These are phyloP conservation scores for Blennius ocellaris DNA, from an alignment of 2,113 vertebrate genomes.

Conservation along the genomic window DNA sequence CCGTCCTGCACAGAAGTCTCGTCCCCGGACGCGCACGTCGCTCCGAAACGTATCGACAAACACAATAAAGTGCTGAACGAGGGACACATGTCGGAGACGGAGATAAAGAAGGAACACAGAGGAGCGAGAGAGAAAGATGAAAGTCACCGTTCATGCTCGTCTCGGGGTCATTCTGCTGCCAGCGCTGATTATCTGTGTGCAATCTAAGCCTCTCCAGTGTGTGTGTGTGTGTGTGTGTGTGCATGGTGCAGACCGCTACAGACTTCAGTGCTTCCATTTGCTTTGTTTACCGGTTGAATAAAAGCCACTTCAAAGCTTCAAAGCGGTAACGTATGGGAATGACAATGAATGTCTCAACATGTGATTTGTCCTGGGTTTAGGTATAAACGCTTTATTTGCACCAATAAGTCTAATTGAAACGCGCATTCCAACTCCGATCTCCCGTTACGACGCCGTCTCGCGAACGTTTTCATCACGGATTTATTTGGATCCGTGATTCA, in stretches of 20 bases:
- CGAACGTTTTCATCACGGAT: too few species aligned
- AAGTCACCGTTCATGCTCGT: constrained; percentile 32
- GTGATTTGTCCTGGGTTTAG: too few species aligned
- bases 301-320: not conserved
- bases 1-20: constrained; percentile 12
- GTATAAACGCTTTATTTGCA: too few species aligned
- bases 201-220: constrained; percentile 10
- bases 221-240: too few species aligned
- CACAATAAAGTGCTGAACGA: not conserved
- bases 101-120: constrained; percentile 2
- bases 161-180: constrained; percentile 10
- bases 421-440: too few species aligned
- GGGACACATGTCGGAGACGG: not conserved
- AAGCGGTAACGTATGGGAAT: too few species aligned
- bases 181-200: constrained; percentile 22
- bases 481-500: too few species aligned
- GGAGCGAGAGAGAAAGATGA: constrained; percentile 25
- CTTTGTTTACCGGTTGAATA: not conserved
- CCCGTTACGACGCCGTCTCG: too few species aligned
- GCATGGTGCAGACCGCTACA: not conserved
- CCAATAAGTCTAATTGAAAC: too few species aligned
- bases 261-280: not conserved
- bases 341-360: too few species aligned
- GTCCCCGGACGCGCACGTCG: constrained; percentile 6
- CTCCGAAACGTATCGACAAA: constrained; percentile 29